Evolutionary conservation across 2,113 vertebrate genomes (phyloP), one percentile per base, ranked within the genome.

Genomic region (Peromyscus californicus): DNA sequence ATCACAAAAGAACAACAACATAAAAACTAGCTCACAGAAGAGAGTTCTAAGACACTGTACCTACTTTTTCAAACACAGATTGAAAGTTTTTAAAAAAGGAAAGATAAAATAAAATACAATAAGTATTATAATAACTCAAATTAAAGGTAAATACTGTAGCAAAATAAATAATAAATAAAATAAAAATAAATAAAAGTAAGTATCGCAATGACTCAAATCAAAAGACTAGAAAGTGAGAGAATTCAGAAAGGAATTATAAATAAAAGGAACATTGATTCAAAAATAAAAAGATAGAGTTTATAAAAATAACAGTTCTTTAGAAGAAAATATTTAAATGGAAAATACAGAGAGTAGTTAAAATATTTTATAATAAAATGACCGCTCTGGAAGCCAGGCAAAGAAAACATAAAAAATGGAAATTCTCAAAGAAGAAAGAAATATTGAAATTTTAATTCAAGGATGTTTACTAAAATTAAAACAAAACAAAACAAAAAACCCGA

Each of bases 191-290:
- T 39, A 74, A 74, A 72, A 72, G 6, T 74, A 74, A 74, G 7
- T 39, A 39, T 39, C 10, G 19, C 1, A 39, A 39, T 74, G 59
- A 69, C 65, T 87, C 39, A 31, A 92, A 93, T 72, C 82, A 89
- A 67, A 80, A 95, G 88, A 65, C 15, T 21, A 85, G 36, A 91
- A 69, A 65, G 1, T 63, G 84, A 54, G 8, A 83, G 8, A 92
- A 74, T 19, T 95, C 24, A 78, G 67, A 76, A 90, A 96, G 59
- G 45, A 90, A 76, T 76, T 70, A 59, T 17, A 90, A 93, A 91
- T 79, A 79, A 74, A 94, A 93, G n/a, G 22, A 91, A 92, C 69
- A 57, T 51, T 82, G n/a, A 82, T 90, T n/a, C 7, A 97, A 36
- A 96, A 93, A 54, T 69, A 42, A 84, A 88, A 87, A 24, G 72